Percentiles rank a stretch among this genome's conserved stretches.
phyloP scores from a whole-genome alignment of 1,140 invertebrate species.

The Drosophila chauvacae region DNA sequence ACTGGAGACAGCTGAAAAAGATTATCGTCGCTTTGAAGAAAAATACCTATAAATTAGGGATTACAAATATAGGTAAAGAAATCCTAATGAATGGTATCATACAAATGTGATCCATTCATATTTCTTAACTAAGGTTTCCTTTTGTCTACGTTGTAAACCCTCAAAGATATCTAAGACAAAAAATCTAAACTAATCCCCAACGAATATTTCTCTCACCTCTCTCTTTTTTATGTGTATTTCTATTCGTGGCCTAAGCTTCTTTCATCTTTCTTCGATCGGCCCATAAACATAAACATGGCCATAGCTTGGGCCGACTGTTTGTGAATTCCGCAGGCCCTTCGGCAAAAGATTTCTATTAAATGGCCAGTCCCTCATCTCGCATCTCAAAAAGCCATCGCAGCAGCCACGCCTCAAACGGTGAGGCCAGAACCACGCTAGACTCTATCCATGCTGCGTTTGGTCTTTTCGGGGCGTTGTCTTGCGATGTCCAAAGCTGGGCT shows the following conservation, averaged over 20 bases:
- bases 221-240: constrained; percentile 15
- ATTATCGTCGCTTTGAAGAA: not conserved
- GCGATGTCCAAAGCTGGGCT: constrained; percentile 18
- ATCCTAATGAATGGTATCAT: not conserved
- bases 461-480: constrained; percentile 8
- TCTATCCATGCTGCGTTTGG: not conserved
- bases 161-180: constrained; percentile 17
- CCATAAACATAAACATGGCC: constrained; percentile 31
- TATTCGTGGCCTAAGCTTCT: constrained; percentile 12
- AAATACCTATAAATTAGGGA: not conserved
- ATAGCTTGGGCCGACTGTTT: constrained; percentile 1
- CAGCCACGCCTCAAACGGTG: constrained; percentile 17
- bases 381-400: constrained; percentile 29
- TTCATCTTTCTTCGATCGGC: constrained; percentile 17
- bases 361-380: constrained; percentile 16
- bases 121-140: constrained; percentile 3
- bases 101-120: constrained; percentile 3
- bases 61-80: not conserved
- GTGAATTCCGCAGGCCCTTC: constrained; percentile 19
- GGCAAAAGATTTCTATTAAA: constrained; percentile 40
- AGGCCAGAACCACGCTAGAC: constrained; percentile 11
- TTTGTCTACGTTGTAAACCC: constrained; percentile 4
- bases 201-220: constrained; percentile 29
- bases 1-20: not conserved
- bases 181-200: constrained; percentile 18